Evolutionary conservation across 30 jellyfish, hydroid and myxozoan genomes (phyloP).

Genomic region (Sanderia malayensis): DNA sequence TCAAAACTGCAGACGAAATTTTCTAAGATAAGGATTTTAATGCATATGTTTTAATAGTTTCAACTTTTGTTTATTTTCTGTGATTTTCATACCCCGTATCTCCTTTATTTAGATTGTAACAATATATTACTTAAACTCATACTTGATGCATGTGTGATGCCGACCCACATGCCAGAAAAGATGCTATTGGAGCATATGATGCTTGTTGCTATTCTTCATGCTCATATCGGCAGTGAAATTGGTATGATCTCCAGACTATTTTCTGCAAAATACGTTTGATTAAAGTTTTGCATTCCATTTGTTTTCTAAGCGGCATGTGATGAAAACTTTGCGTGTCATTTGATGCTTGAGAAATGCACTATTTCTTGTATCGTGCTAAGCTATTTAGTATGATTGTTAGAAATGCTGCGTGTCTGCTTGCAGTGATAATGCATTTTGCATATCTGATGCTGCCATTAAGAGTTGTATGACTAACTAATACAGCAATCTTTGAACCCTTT

Average conservation of each 20-base stretch:
- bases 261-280: not conserved
- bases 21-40: no score
- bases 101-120: conserved; percentile 27
- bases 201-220: conserved; percentile 71
- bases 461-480: no score
- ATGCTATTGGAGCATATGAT: conserved; percentile 76
- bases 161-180: conserved; percentile 66
- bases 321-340: conserved; percentile 9
- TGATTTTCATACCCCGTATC: no score
- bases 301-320: not conserved
- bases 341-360: not conserved
- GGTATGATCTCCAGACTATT: no score
- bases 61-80: no score
- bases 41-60: no score
- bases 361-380: not conserved
- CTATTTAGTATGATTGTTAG: not conserved
- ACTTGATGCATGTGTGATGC: conserved; percentile 72
- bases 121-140: conserved; percentile 48
- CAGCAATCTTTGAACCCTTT: no score
- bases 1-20: no score
- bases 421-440: not conserved
- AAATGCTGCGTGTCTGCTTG: not conserved
- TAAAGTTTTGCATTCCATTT: not conserved
- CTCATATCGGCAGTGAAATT: conserved; percentile 61
- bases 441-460: conserved; percentile 5